These are phyloP conservation scores for Lethocerus indicus DNA, from an alignment of 1,140 invertebrate species.

Conservation along the genomic window DNA sequence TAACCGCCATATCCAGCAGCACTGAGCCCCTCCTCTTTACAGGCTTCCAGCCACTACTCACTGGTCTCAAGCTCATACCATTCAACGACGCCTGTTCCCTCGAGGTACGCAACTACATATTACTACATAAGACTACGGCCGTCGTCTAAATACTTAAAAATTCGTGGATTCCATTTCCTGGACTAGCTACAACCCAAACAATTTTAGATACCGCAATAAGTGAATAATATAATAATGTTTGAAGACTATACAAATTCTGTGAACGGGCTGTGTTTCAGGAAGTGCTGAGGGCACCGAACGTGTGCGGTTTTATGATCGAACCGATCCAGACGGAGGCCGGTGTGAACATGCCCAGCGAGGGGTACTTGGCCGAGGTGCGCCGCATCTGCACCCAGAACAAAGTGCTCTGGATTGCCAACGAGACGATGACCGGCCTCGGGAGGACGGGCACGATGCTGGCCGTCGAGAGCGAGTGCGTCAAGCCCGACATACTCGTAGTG, in stretches of 20 bases:
- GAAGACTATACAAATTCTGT: not conserved
- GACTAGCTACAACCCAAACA: too few relatives aligned
- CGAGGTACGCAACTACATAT: conserved; percentile 39
- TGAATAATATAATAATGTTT: too few relatives aligned
- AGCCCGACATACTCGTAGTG: conserved; percentile 56
- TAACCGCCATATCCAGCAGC: conserved; percentile 62
- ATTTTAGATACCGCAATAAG: too few relatives aligned
- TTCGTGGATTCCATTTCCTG: not conserved
- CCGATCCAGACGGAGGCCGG: conserved; percentile 98
- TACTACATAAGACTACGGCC: too few relatives aligned
- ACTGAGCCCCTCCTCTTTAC: conserved; percentile 47
- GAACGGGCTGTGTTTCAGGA: conserved; percentile 31
- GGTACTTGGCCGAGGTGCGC: conserved; percentile 63
- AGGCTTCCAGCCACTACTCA: conserved; percentile 66
- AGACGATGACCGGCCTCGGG: conserved; percentile 52
- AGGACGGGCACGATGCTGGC: conserved; percentile 45
- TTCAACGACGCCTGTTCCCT: conserved; percentile 53
- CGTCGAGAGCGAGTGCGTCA: conserved; percentile 39
- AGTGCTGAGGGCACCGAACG: conserved; percentile 56
- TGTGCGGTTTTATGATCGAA: conserved; percentile 96
- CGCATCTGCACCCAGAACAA: conserved; percentile 45
- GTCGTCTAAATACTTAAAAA: too few relatives aligned
- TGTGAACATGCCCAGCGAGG: conserved; percentile 75
- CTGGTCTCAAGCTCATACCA: conserved; percentile 50
- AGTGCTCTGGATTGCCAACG: conserved; percentile 57